These are phyloP conservation scores for Chondrilla cf. caribensis DNA, from an alignment of 37 sponge, comb jelly and placozoan species.

Conservation along the genomic window DNA sequence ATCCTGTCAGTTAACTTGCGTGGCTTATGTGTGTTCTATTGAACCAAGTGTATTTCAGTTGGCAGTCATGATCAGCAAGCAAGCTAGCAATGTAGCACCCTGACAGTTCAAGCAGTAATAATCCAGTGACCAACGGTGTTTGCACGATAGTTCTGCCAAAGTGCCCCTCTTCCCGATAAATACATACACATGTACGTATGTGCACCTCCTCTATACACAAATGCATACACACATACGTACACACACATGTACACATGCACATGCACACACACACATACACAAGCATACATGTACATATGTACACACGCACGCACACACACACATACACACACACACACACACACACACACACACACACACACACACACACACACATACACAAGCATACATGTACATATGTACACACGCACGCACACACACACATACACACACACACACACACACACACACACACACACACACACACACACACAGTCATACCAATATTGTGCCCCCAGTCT, in stretches of 20 bases:
- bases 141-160: too few relatives aligned
- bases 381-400: background rate
- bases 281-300: background rate
- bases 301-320: background rate
- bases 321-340: background rate
- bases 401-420: background rate
- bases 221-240: background rate
- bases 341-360: background rate
- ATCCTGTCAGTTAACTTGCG: too few relatives aligned
- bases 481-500: constrained; percentile 82
- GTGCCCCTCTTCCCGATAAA: too few relatives aligned
- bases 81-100: too few relatives aligned
- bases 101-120: too few relatives aligned
- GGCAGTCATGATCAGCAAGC: too few relatives aligned
- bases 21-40: too few relatives aligned
- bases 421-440: constrained; percentile 11
- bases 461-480: constrained; percentile 27
- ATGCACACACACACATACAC: background rate
- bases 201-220: too few relatives aligned
- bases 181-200: too few relatives aligned
- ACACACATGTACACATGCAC: background rate
- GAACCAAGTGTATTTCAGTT: too few relatives aligned
- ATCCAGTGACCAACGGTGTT: too few relatives aligned
- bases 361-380: background rate
- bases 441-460: constrained; percentile 6